phyloP scores from a whole-genome alignment of 2,113 vertebrate species.

The Euleptes europaea region DNA sequence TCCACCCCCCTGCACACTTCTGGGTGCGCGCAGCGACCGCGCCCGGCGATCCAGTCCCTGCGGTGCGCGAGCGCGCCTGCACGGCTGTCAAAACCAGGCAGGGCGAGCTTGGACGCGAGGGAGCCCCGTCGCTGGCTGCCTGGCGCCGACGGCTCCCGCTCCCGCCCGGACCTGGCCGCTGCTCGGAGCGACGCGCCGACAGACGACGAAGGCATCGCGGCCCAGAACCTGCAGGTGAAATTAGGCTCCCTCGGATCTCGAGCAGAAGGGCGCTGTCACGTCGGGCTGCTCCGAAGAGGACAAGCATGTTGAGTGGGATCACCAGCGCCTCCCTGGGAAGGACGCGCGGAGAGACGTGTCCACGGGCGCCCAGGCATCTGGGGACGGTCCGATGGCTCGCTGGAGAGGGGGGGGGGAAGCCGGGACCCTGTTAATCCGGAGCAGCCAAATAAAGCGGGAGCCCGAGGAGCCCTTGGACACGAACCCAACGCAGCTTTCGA shows the following conservation, averaged over 20 bases:
- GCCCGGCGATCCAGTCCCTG: background rate
- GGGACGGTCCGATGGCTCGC: background rate
- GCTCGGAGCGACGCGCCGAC: slow-evolving; percentile 84
- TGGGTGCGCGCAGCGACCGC: no score
- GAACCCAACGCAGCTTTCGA: no score
- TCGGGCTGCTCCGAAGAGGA: slow-evolving; percentile 53
- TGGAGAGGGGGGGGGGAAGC: no score
- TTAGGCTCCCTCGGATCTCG: slow-evolving; percentile 63
- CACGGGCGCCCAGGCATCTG: background rate
- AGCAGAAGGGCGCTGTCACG: slow-evolving; percentile 70
- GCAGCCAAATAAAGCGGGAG: no score
- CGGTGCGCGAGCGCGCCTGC: background rate
- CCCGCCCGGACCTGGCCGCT: slow-evolving; percentile 73
- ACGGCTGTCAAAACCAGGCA: slow-evolving; percentile 73
- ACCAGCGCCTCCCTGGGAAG: slow-evolving; percentile 5
- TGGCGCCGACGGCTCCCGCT: slow-evolving; percentile 63
- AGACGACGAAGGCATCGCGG: slow-evolving; percentile 79
- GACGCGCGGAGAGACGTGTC: slow-evolving; percentile 16
- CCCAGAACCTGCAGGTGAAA: slow-evolving; percentile 88
- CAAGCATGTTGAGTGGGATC: slow-evolving; percentile 47
- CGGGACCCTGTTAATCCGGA: no score
- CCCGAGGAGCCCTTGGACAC: no score
- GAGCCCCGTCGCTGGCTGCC: slow-evolving; percentile 70
- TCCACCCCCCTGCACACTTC: no score
- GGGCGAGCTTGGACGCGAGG: slow-evolving; percentile 77